Evolutionary conservation across 2,113 vertebrate genomes (phyloP).

Genomic region (Forbesichthys papilliferus): DNA sequence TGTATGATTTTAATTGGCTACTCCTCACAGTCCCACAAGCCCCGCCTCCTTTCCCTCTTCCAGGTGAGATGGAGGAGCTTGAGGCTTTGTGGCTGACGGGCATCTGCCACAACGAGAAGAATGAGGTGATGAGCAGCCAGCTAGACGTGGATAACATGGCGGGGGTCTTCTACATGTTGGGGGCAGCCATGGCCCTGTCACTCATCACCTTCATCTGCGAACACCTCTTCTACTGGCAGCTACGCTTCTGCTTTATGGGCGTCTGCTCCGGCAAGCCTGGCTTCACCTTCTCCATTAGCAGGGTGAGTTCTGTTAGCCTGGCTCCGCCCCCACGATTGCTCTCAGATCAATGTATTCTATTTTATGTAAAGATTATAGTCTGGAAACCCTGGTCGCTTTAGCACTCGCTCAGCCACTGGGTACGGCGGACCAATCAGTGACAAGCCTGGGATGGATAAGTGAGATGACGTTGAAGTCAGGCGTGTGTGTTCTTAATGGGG

Average conservation of each 20-base stretch:
- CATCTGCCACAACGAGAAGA: slow-evolving; percentile 99
- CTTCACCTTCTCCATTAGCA: slow-evolving; percentile 96
- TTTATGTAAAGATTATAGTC: too few species aligned
- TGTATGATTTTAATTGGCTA: too few species aligned
- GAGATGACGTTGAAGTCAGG: too few species aligned
- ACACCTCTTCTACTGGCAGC: slow-evolving; percentile 98
- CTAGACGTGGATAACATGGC: slow-evolving; percentile 99
- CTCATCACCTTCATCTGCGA: slow-evolving; percentile 98
- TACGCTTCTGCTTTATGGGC: slow-evolving; percentile 98
- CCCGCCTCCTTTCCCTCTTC: slow-evolving; percentile 19
- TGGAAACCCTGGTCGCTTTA: too few species aligned
- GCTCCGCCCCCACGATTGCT: not conserved
- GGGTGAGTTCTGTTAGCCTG: slow-evolving; percentile 81
- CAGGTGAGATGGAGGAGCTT: slow-evolving; percentile 98
- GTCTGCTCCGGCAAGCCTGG: slow-evolving; percentile 95
- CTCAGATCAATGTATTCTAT: too few species aligned
- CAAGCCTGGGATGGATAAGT: too few species aligned
- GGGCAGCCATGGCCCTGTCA: slow-evolving; percentile 95
- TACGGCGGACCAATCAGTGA: too few species aligned
- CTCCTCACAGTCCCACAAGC: not conserved
- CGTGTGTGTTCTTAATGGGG: too few species aligned
- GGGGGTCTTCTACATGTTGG: slow-evolving; percentile 99
- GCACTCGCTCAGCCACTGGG: too few species aligned
- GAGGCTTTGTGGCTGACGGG: slow-evolving; percentile 98
- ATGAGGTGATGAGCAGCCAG: slow-evolving; percentile 99